These are phyloP conservation scores for Menidia menidia DNA, from an alignment of 2,797 vertebrate species.

Conservation along the genomic window DNA sequence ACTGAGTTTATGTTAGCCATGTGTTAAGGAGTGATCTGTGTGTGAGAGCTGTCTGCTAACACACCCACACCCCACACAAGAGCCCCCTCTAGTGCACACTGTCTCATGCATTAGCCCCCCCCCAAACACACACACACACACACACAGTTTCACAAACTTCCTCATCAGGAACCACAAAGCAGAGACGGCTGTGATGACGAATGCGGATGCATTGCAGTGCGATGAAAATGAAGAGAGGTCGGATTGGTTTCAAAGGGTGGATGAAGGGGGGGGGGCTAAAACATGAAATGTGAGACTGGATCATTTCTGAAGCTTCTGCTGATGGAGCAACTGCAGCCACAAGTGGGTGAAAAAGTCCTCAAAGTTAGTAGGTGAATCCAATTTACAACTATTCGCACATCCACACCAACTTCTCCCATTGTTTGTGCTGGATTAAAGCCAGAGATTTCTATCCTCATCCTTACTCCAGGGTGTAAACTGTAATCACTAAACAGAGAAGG, in stretches of 20 bases:
- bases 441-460: slow-evolving; percentile 23
- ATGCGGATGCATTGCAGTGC: slow-evolving; percentile 55
- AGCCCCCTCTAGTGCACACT: slow-evolving; percentile 57
- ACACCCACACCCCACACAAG: slow-evolving; percentile 44
- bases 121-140: not conserved
- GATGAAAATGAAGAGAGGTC: slow-evolving; percentile 31
- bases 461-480: slow-evolving; percentile 21
- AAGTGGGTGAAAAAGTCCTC: slow-evolving; percentile 48
- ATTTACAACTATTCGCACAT: not conserved
- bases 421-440: slow-evolving; percentile 16
- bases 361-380: too few relatives aligned
- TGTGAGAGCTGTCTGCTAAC: slow-evolving; percentile 10
- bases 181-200: slow-evolving; percentile 48
- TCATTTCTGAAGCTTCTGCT: slow-evolving; percentile 50
- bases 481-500: slow-evolving; percentile 29
- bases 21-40: slow-evolving; percentile 43
- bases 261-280: not conserved
- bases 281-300: slow-evolving; percentile 59
- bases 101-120: slow-evolving; percentile 17
- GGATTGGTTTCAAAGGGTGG: not conserved
- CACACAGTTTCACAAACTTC: slow-evolving; percentile 15
- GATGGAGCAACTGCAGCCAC: slow-evolving; percentile 48
- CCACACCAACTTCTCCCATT: not conserved
- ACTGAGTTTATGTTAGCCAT: slow-evolving; percentile 29
- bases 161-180: slow-evolving; percentile 52